Evolutionary conservation across 2,888 invertebrate genomes (phyloP).

Genomic region (Blastobasis adustella): DNA sequence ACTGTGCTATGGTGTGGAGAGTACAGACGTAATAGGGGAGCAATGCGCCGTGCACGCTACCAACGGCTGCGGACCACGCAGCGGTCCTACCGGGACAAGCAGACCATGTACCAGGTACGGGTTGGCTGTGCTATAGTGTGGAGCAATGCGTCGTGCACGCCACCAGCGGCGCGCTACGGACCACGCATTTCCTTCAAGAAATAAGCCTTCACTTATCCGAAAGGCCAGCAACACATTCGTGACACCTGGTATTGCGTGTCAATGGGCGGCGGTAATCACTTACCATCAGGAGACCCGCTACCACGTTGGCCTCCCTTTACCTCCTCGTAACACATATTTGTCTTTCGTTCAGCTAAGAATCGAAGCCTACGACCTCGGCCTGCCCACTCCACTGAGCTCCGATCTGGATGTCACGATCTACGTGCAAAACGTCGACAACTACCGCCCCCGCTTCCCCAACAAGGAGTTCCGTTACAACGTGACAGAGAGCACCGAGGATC

Average conservation of each 20-base stretch:
- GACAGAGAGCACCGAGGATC: conserved; percentile 77
- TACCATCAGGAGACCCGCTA: too few relatives aligned
- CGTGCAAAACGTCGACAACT: conserved; percentile 91
- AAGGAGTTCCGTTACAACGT: conserved; percentile 83
- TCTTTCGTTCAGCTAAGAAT: conserved; percentile 81
- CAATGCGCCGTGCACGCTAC: conserved; percentile 79
- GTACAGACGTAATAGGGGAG: too few relatives aligned
- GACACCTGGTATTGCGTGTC: too few relatives aligned
- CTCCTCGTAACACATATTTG: background rate
- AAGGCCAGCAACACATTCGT: too few relatives aligned
- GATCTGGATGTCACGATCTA: conserved; percentile 92
- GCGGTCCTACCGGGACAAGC: conserved; percentile 86
- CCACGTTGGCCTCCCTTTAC: too few relatives aligned
- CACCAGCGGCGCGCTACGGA: conserved; percentile 83
- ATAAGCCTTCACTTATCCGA: too few relatives aligned
- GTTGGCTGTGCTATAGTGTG: too few relatives aligned
- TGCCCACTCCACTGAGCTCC: conserved; percentile 89
- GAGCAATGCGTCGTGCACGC: conserved; percentile 74
- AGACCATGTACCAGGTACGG: conserved; percentile 89
- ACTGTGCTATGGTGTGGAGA: too few relatives aligned
- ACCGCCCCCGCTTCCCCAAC: conserved; percentile 88
- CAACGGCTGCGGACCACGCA: conserved; percentile 85
- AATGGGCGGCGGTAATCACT: too few relatives aligned
- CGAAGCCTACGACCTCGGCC: conserved; percentile 92
- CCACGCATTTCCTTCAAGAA: too few relatives aligned